Base-by-base conservation (phyloP, 2,113 vertebrate genomes). In the Malurus cyaneus region DNA sequence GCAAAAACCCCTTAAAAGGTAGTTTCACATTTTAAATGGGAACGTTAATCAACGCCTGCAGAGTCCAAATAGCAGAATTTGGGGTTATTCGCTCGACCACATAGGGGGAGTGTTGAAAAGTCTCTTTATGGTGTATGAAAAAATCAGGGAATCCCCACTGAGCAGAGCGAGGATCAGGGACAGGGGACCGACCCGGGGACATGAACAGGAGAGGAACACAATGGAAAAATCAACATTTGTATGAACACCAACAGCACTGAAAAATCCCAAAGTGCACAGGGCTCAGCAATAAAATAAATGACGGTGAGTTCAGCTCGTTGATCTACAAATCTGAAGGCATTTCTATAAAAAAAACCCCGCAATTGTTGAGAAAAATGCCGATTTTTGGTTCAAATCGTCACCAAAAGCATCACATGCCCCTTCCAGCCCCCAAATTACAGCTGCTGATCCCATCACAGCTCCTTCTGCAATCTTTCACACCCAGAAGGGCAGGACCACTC, bases 1-100 rank as follows among this genome's bases (percentile, higher is more conserved):
- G 89, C 12, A 95, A 95, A 91, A 96, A 73, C 8, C 92, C 95
- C 96, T 97, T 96, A 97, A 97, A 97, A 97, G 92, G 93, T 96
- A 93, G 92, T 94, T 80, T 67, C 18, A 95, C 81, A 88, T 93
- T 71, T 80, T 8, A 64, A 86, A 83, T 18, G 66, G 47, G 39
- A 65, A 80, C 5, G 32, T 41, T 80, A 73, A 91, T 88, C 85
- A 73, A 52, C 1, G 4, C 31, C 5, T 0, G 60, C 50, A 31
- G 86, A 80, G 50, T 28, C 71, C 18, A 44, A 65, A 77, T 21
- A 67, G 39, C 79, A 67, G 50, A 61, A 57, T 59, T 82, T 34
- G 5, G 28, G 88, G 5, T 4, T 39, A 3, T n/a, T 60, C 21
- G 0, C 42, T 32, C 78, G 19, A 2, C 9, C 84, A 17, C 67